Conservation (phyloP, 2,888 invertebrate species). For the Eupelmus urozonus region DNA sequence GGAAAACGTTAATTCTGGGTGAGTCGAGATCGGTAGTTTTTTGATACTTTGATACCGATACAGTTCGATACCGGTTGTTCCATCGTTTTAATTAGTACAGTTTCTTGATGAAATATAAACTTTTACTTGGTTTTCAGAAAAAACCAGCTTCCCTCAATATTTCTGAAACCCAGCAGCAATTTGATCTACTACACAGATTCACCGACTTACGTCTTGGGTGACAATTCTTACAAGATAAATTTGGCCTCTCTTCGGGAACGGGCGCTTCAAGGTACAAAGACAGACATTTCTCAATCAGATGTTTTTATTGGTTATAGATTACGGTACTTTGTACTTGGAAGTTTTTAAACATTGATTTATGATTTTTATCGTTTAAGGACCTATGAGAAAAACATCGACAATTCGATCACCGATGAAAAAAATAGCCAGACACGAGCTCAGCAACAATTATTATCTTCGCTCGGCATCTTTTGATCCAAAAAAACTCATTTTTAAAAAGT, state of each 20-base stretch:
- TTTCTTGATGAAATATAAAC: too few relatives aligned
- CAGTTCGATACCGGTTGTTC: too few relatives aligned
- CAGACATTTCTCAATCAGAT: not conserved
- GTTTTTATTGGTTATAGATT: not conserved
- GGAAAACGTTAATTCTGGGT: too few relatives aligned
- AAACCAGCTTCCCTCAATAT: conserved; percentile 35
- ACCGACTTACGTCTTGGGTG: not conserved
- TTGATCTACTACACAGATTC: not conserved
- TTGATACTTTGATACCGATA: too few relatives aligned
- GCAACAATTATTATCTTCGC: conserved; percentile 16
- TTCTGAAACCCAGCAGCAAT: conserved; percentile 8
- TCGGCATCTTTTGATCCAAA: conserved; percentile 26
- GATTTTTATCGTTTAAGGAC: not conserved
- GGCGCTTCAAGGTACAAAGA: conserved; percentile 12
- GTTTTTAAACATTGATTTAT: not conserved
- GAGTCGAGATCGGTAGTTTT: too few relatives aligned
- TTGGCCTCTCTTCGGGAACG: not conserved
- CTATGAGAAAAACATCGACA: conserved; percentile 16
- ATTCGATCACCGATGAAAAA: conserved; percentile 33
- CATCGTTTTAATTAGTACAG: too few relatives aligned
- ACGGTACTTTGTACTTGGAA: not conserved
- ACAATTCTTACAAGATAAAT: conserved; percentile 2
- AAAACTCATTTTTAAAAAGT: not conserved
- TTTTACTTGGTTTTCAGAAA: not conserved
- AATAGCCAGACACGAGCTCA: conserved; percentile 14